Conservation (phyloP, 2,113 vertebrate species). For the Rhagologus leucostigma region DNA sequence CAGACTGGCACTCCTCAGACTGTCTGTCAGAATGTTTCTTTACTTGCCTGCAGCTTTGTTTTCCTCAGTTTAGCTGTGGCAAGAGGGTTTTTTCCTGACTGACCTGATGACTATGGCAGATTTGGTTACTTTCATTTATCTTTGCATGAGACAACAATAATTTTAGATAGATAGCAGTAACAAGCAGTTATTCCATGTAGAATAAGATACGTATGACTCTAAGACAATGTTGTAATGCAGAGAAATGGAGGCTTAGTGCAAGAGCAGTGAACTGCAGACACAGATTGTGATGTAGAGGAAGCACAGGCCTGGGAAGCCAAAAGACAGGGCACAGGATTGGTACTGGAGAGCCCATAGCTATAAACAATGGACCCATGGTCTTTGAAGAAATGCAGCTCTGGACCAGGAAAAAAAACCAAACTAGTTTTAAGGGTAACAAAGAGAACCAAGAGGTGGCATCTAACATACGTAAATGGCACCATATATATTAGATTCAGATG, state of each 20-base stretch:
- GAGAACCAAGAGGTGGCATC: background rate
- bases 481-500: background rate
- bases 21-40: background rate
- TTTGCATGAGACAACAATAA: background rate
- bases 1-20: accelerated
- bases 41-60: background rate
- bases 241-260: background rate
- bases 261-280: background rate
- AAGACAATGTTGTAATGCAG: background rate
- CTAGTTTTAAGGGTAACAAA: background rate
- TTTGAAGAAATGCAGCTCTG: background rate
- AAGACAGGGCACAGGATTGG: background rate
- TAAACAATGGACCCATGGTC: accelerated
- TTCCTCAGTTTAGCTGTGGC: background rate
- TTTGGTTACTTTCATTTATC: background rate
- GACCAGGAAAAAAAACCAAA: background rate
- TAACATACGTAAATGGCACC: background rate
- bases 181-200: background rate
- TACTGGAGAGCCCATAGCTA: background rate
- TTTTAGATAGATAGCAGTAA: background rate
- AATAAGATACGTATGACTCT: background rate
- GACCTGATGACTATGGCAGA: accelerated
- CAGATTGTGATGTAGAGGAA: background rate
- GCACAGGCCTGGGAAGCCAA: background rate
- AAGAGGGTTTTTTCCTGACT: background rate